phyloP scores from a whole-genome alignment of 2,113 vertebrate species.

The Nycticryphes semicollaris region DNA sequence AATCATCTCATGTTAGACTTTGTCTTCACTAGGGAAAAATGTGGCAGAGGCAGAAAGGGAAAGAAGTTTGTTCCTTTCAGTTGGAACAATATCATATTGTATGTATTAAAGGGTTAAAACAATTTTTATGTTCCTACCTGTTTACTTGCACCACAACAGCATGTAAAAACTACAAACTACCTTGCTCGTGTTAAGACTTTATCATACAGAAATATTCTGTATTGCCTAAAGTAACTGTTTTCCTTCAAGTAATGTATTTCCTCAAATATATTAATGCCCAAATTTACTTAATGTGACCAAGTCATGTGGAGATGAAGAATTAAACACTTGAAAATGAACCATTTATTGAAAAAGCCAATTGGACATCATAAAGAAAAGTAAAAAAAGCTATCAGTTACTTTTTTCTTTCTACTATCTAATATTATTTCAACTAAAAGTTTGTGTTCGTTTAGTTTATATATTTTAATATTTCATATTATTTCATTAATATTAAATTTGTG shows the following conservation, averaged over 20 bases:
- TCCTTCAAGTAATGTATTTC: background rate
- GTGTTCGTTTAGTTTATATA: background rate
- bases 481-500: too few species aligned
- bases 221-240: background rate
- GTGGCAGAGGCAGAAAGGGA: background rate
- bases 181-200: background rate
- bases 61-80: background rate
- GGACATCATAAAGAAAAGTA: background rate
- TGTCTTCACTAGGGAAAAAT: background rate
- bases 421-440: background rate
- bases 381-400: background rate
- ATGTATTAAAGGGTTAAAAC: background rate
- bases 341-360: background rate
- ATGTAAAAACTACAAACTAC: background rate
- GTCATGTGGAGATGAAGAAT: background rate
- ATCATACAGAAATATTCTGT: background rate
- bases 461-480: background rate
- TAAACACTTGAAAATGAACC: background rate
- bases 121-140: background rate
- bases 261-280: background rate
- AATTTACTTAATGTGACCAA: background rate
- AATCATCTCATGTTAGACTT: background rate
- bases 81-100: background rate
- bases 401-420: background rate
- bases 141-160: background rate